These are phyloP conservation scores for Drosophila subquinaria DNA, from an alignment of 2,888 invertebrate species.

Conservation along the genomic window DNA sequence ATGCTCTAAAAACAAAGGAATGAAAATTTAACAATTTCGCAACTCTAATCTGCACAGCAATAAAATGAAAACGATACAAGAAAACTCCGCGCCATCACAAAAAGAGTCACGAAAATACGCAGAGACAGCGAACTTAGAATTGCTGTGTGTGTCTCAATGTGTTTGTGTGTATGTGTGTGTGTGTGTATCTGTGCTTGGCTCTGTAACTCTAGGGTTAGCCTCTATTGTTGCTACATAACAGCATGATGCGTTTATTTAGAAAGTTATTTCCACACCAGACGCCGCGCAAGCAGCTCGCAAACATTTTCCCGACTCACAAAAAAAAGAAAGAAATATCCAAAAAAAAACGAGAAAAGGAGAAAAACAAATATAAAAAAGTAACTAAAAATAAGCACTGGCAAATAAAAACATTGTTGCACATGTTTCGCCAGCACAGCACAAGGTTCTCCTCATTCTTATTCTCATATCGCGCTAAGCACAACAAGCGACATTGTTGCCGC, in stretches of 20 bases:
- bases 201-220: slow-evolving; percentile 36
- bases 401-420: slow-evolving; percentile 79
- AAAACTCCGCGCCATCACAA: slow-evolving; percentile 57
- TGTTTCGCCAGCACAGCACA: slow-evolving; percentile 46
- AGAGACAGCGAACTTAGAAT: slow-evolving; percentile 63
- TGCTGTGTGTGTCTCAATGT: slow-evolving; percentile 24
- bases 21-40: slow-evolving; percentile 78
- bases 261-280: slow-evolving; percentile 71
- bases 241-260: slow-evolving; percentile 74
- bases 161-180: slow-evolving; percentile 22
- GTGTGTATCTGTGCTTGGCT: slow-evolving; percentile 15
- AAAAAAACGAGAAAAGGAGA: slow-evolving; percentile 24
- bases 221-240: slow-evolving; percentile 66
- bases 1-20: slow-evolving; percentile 48
- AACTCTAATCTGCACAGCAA: slow-evolving; percentile 78
- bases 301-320: slow-evolving; percentile 6
- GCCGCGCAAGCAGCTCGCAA: slow-evolving; percentile 43
- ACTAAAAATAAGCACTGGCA: slow-evolving; percentile 73
- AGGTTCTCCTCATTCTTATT: slow-evolving; percentile 37
- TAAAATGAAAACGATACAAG: slow-evolving; percentile 78
- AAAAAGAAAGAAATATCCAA: slow-evolving; percentile 3
- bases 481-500: slow-evolving; percentile 49
- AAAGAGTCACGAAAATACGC: slow-evolving; percentile 73
- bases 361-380: slow-evolving; percentile 63
- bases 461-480: slow-evolving; percentile 42